Evolutionary conservation across 2,888 invertebrate genomes (phyloP).

Genomic region (Drosophila diplacantha): DNA sequence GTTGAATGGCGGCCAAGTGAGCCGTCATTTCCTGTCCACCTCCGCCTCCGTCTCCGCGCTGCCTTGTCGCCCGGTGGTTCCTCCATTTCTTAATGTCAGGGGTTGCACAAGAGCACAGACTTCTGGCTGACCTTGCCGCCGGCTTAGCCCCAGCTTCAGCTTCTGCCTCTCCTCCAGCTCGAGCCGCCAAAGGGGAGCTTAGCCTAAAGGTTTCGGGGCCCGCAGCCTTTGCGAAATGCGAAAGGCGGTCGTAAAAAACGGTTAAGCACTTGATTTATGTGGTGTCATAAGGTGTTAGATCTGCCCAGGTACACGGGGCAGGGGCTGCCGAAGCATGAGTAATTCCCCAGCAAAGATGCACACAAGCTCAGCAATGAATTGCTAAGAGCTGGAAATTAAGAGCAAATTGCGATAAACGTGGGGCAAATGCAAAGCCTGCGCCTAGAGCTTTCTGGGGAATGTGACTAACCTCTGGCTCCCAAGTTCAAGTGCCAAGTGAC

Average conservation of each 20-base stretch:
- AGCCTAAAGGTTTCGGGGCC: constrained; percentile 47
- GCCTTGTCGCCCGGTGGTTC: not conserved
- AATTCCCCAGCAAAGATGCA: not conserved
- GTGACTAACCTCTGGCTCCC: constrained; percentile 1
- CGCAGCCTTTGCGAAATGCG: constrained; percentile 8
- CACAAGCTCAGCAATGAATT: not conserved
- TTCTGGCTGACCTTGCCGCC: constrained; percentile 56
- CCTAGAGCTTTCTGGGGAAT: not conserved
- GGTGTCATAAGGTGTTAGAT: constrained; percentile 32
- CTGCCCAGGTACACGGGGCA: constrained; percentile 11
- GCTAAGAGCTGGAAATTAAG: not conserved
- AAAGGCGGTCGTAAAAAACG: constrained; percentile 23
- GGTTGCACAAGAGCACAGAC: constrained; percentile 15
- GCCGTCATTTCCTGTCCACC: constrained; percentile 51
- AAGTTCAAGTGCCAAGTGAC: constrained; percentile 2
- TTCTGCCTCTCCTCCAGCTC: not conserved
- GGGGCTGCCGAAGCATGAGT: not conserved
- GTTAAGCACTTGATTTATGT: constrained; percentile 39
- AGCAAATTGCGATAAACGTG: not conserved
- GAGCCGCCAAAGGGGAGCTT: constrained; percentile 49
- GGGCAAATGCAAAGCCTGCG: not conserved
- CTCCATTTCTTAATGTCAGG: constrained; percentile 28
- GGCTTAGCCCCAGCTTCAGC: constrained; percentile 46
- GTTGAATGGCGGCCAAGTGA: constrained; percentile 43
- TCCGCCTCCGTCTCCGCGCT: not conserved